Base-by-base conservation (phyloP, 2,888 invertebrate species). In the Ypsolopha scabrella region DNA sequence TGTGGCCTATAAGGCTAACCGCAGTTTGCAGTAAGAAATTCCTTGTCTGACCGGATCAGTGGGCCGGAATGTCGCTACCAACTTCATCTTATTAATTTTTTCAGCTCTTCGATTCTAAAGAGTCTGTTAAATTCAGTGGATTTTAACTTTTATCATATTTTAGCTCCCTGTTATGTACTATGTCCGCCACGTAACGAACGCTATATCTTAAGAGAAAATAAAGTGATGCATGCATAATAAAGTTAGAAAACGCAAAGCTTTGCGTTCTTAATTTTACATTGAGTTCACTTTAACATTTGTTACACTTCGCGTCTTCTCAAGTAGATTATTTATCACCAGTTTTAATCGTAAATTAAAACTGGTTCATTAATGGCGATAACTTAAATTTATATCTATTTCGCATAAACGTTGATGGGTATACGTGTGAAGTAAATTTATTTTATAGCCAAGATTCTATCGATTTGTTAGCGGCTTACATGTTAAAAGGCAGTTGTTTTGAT, bases 361-460 rank as follows among this genome's bases (percentile, higher is more conserved):
- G 68, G 78, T 78, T 75, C 76, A 75, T 77, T 79, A 79, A 76
- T 75, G 76, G 71, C 72, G 75, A 79, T 75, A 78, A 78, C 72
- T 78, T 72, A 68, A 77, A 76, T 76, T 74, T 75, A 77, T 76
- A 61, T 64, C 67, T 65, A 60, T 67, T 70, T 68, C 58, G 63
- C 59, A 62, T 61, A 68, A 65, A 63, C 67, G 68, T 69, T 13
- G 36, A 37, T 41, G 64, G 62, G 69, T 72, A 71, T 67, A 70
- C 61, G 68, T 65, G 69, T 64, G 67, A 72, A 69, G 63, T 60
- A 58, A 60, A 66, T 66, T 66, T 69, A 64, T 67, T 62, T 66
- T 60, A 65, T 59, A 58, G 57, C 59, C 57, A 55, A 65, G 62
- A 67, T 69, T 61, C 60, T 63, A 60, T 60, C 62, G 48, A 41